phyloP scores from a whole-genome alignment of 2,888 invertebrate genomes.

The Eustalomyia histrio region DNA sequence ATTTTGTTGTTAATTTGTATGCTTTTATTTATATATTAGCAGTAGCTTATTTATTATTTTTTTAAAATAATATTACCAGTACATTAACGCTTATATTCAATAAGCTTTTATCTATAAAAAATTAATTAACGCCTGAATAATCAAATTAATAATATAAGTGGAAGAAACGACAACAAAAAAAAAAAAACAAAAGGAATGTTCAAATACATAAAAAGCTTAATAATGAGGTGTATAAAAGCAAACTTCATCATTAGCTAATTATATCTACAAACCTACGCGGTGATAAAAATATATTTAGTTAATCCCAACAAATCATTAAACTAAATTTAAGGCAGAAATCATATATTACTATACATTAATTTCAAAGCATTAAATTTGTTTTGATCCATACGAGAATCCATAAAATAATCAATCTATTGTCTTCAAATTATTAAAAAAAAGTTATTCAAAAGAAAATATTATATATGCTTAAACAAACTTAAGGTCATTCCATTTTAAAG shows the following conservation, averaged over 20 bases:
- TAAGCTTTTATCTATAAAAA: background rate
- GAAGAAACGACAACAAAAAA: background rate
- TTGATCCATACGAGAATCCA: too few species aligned
- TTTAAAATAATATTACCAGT: background rate
- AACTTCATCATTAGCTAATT: constrained; percentile 16
- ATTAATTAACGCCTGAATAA: constrained; percentile 25
- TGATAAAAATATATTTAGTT: background rate
- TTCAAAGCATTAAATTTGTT: background rate
- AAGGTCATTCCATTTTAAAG: constrained; percentile 52
- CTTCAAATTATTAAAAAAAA: background rate
- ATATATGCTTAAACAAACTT: constrained; percentile 28
- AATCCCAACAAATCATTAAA: background rate
- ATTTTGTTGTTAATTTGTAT: too few species aligned
- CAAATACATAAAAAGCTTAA: background rate
- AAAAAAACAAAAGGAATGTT: background rate
- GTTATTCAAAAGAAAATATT: constrained; percentile 7
- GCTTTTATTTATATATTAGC: too few species aligned
- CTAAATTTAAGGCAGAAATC: background rate
- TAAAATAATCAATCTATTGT: background rate
- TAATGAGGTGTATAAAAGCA: background rate
- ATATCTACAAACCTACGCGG: constrained; percentile 8
- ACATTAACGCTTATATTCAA: constrained; percentile 17
- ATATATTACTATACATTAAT: background rate
- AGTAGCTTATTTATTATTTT: too few species aligned
- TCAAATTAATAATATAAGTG: background rate